A percentile compares a stretch with the other conserved stretches of the same genome.
These are phyloP conservation scores for Pluvianellus socialis DNA, from an alignment of 2,113 vertebrate genomes.

Conservation along the genomic window DNA sequence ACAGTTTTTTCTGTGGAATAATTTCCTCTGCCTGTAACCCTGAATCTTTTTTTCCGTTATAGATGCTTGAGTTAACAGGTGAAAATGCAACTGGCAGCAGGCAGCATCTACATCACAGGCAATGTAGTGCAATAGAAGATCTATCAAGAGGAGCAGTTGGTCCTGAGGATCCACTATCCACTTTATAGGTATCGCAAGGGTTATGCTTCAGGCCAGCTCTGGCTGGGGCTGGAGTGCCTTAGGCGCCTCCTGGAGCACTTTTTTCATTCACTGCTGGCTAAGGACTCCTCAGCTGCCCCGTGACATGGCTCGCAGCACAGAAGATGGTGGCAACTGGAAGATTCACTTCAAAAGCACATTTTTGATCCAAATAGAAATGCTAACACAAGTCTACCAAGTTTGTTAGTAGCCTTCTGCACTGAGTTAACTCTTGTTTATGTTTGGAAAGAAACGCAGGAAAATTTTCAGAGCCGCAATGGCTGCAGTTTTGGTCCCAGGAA, in stretches of 20 bases:
- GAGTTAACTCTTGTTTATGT: not conserved
- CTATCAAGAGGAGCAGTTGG: rapidly evolving
- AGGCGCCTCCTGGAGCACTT: not conserved
- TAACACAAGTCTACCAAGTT: not conserved
- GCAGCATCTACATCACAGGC: not conserved
- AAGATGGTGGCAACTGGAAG: not conserved
- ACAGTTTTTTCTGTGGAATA: not conserved
- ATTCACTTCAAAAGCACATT: not conserved
- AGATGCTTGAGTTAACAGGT: not conserved
- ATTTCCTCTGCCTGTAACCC: not conserved
- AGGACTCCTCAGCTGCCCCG: not conserved
- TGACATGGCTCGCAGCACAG: not conserved
- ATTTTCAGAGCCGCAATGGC: not conserved
- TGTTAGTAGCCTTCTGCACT: not conserved
- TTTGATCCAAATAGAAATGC: not conserved
- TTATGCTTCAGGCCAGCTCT: not conserved
- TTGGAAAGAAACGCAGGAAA: not conserved
- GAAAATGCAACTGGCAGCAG: not conserved
- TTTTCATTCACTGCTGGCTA: not conserved
- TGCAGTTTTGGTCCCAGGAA: not conserved
- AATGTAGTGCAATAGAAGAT: not conserved
- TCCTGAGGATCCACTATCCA: not conserved
- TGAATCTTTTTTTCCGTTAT: not conserved
- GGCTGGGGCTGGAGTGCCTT: rapidly evolving
- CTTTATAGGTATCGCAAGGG: not conserved